Evolutionary conservation across 2,888 invertebrate genomes (phyloP), one percentile per base, ranked within the genome.

Genomic region (Metopia argyrocephala): DNA sequence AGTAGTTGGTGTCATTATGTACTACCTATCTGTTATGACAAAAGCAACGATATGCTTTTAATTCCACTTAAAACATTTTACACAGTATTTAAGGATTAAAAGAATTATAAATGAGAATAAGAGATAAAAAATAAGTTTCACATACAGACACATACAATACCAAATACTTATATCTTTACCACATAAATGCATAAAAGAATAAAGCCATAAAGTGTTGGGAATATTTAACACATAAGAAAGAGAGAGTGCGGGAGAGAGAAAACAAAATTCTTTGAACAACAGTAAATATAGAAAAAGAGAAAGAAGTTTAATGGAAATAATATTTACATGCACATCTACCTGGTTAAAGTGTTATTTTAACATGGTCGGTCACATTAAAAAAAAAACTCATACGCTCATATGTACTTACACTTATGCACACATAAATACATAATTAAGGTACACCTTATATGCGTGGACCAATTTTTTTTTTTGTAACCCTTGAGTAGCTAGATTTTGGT

Each of bases 1-100:
- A 38, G 15, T 38, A 12, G 38, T 12, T 38, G 15, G 15, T 38
- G 38, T 9, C 38, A 38, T 38, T 38, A 38, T 4, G 12, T 38
- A 38, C 9, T 9, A 38, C 38, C 15, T 38, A 12, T 9, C 15
- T 38, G 15, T 15, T 15, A 9, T 38, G 9, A 3, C 9, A 38
- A 38, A 38, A 15, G 38, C 38, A 38, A 15, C n/a, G n/a, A n/a
- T n/a, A 38, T 38, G 9, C 38, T 12, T 38, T 66, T 28, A 45
- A 68, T 48, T n/a, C 23, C 18, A 52, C 38, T 62, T 15, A 28
- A 76, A 74, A 56, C 25, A 64, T 12, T 74, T 59, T 69, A 68
- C 59, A 69, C 65, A 65, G 73, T 54, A 80, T 74, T 80, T 74
- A 76, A 71, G 69, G 73, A 80, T 80, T 80, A 73, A 76, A 62